Evolutionary conservation across 2,797 vertebrate species (phyloP).

Genomic region (Galagoides demidoff): DNA sequence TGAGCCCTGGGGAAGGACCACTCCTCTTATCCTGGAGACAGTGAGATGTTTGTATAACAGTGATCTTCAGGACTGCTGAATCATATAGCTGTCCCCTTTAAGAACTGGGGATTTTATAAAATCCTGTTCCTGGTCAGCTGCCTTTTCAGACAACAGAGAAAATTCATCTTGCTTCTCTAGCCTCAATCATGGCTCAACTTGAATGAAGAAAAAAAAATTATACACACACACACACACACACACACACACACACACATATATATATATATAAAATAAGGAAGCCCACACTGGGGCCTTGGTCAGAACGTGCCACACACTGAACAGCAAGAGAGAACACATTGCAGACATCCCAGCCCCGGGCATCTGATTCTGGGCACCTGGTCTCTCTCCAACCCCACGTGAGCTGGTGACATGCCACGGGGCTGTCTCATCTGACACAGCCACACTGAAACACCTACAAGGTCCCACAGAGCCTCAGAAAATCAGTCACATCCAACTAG

Average conservation of each 20-base stretch:
- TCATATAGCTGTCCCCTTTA: background rate
- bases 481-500: too few relatives aligned
- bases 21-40: background rate
- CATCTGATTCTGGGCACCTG: background rate
- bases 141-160: background rate
- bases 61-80: background rate
- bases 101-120: background rate
- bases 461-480: background rate
- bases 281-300: accelerated
- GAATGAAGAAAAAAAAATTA: background rate
- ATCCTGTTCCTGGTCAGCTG: background rate
- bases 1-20: background rate
- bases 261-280: background rate
- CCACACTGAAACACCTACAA: too few relatives aligned
- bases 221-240: too few relatives aligned
- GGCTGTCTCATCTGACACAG: background rate
- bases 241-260: background rate
- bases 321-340: background rate
- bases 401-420: too few relatives aligned
- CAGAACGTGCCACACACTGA: accelerated
- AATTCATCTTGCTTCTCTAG: background rate
- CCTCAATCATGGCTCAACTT: background rate
- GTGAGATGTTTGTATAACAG: background rate
- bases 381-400: background rate
- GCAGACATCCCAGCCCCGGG: background rate